Evolutionary conservation across 1,140 invertebrate species (phyloP).

Genomic region (Drosophila pseudoananassae): DNA sequence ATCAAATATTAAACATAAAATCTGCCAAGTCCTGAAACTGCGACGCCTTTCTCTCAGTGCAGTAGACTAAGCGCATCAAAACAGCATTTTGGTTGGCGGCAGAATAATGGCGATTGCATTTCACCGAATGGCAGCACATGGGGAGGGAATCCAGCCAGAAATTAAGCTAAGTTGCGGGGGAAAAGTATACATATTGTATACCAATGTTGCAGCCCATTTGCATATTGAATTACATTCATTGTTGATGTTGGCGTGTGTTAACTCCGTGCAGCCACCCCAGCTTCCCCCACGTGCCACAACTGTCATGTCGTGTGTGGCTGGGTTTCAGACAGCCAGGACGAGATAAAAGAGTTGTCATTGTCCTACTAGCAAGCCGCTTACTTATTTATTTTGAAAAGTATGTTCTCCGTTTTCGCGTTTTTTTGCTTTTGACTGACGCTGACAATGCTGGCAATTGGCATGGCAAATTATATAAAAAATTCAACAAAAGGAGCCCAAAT

Average conservation of each 20-base stretch:
- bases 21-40: too few species aligned
- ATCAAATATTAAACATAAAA: too few species aligned
- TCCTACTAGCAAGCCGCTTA: slow-evolving; percentile 16
- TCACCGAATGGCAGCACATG: slow-evolving; percentile 1
- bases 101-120: slow-evolving; percentile 52
- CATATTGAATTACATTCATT: slow-evolving; percentile 81
- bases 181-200: slow-evolving; percentile 58
- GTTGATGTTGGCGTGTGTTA: slow-evolving; percentile 64
- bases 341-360: slow-evolving; percentile 32
- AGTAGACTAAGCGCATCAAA: slow-evolving; percentile 10
- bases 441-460: slow-evolving; percentile 74
- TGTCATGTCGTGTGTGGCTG: slow-evolving; percentile 29
- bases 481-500: slow-evolving; percentile 49
- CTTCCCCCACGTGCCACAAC: neutral
- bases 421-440: slow-evolving; percentile 65
- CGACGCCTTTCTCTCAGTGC: neutral
- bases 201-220: slow-evolving; percentile 62
- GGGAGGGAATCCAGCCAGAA: slow-evolving; percentile 9
- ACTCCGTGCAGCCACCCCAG: slow-evolving; percentile 25
- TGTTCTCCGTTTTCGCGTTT: slow-evolving; percentile 29
- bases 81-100: slow-evolving; percentile 59
- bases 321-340: slow-evolving; percentile 4
- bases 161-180: slow-evolving; percentile 3
- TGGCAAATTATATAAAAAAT: slow-evolving; percentile 68
- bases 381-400: slow-evolving; percentile 34